phyloP scores from a whole-genome alignment of 2,888 invertebrate species.

The Rhabditoides inermis region DNA sequence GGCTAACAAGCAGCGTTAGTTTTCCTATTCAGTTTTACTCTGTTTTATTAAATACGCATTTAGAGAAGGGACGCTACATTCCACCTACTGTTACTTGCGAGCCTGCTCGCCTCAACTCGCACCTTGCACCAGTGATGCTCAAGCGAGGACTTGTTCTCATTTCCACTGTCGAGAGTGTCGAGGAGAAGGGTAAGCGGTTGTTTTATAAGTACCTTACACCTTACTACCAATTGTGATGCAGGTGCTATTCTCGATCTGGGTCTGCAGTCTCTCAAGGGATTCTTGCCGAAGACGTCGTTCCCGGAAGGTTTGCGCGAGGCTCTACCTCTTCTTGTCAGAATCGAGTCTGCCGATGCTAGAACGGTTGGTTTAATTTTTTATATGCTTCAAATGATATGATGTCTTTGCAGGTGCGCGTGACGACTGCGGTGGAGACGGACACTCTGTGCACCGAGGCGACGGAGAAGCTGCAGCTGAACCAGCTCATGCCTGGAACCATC shows the following conservation, averaged over 20 bases:
- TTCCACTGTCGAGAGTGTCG: conserved; percentile 36
- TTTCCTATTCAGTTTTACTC: neutral
- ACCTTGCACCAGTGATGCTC: conserved; percentile 32
- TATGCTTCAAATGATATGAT: neutral
- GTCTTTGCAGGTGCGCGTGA: neutral
- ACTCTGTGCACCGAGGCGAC: conserved; percentile 18
- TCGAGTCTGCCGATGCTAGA: conserved; percentile 13
- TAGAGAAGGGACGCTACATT: neutral
- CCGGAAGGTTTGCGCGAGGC: conserved; percentile 25
- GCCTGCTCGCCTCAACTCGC: conserved; percentile 35
- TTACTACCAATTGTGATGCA: conserved; percentile 5
- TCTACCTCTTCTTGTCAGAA: conserved; percentile 36
- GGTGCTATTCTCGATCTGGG: conserved; percentile 45
- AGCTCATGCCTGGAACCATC: conserved; percentile 47
- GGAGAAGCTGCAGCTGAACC: conserved; percentile 29
- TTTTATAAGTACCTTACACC: neutral
- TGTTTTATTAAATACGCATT: neutral
- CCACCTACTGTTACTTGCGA: conserved; percentile 17
- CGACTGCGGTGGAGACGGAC: conserved; percentile 21
- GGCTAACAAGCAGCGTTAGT: neutral
- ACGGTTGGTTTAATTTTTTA: no score
- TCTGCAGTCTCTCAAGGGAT: conserved; percentile 31
- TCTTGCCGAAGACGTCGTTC: conserved; percentile 28
- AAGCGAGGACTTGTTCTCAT: conserved; percentile 34
- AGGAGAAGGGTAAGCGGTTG: conserved; percentile 41